These are phyloP conservation scores for Cyphomyrmex costatus DNA, from an alignment of 1,140 invertebrate genomes.

Conservation along the genomic window DNA sequence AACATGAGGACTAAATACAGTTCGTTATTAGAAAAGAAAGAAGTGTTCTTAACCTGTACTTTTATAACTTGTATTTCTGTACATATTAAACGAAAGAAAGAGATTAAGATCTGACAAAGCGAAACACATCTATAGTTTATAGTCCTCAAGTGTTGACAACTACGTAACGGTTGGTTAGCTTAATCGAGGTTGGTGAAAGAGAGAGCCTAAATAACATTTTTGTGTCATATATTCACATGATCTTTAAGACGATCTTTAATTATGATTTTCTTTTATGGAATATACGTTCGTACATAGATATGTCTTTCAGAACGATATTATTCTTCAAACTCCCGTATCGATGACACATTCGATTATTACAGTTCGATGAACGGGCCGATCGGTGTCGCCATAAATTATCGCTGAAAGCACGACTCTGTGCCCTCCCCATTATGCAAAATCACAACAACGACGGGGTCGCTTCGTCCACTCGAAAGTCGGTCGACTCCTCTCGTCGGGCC, in stretches of 20 bases:
- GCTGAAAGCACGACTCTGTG: slow-evolving; percentile 47
- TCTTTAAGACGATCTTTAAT: background rate
- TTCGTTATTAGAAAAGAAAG: no score
- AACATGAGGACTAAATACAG: no score
- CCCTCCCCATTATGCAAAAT: slow-evolving; percentile 70
- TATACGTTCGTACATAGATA: background rate
- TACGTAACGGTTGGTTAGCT: no score
- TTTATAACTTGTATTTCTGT: no score
- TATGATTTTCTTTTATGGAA: background rate
- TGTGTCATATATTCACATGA: background rate
- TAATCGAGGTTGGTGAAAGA: no score
- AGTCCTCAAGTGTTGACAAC: no score
- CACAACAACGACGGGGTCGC: slow-evolving; percentile 60
- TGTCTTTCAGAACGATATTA: background rate
- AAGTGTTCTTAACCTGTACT: no score
- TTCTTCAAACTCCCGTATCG: background rate
- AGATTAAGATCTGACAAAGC: no score
- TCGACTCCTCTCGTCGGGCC: background rate
- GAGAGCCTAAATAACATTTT: no score
- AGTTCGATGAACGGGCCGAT: background rate
- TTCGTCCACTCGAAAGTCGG: slow-evolving; percentile 62
- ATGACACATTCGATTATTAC: slow-evolving; percentile 38
- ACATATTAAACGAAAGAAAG: no score
- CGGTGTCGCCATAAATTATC: slow-evolving; percentile 61
- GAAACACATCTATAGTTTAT: no score